These are phyloP conservation scores for Galbula dea DNA, from an alignment of 2,113 vertebrate genomes.

Conservation along the genomic window DNA sequence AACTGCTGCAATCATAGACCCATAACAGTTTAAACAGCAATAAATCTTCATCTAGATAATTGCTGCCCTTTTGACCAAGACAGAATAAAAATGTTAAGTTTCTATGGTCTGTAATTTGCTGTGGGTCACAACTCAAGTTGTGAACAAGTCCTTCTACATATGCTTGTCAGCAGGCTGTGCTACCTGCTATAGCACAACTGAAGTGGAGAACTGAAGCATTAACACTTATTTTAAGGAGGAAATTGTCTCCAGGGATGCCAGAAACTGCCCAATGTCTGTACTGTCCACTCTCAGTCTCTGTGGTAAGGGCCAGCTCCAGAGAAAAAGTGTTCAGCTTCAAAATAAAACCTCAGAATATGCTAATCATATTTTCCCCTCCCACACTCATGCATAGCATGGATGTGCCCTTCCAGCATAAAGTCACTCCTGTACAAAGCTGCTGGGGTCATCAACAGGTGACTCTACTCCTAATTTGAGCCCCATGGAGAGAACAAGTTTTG, in stretches of 20 bases:
- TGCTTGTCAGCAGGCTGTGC: background rate
- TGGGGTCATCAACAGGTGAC: conserved; percentile 25
- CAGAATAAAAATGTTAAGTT: background rate
- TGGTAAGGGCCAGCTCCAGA: background rate
- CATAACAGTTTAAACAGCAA: background rate
- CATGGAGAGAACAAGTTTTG: conserved; percentile 1
- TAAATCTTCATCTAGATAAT: background rate
- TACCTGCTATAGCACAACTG: background rate
- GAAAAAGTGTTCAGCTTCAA: background rate
- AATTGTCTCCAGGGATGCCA: background rate
- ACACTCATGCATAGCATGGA: background rate
- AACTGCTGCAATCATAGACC: background rate
- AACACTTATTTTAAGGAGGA: background rate
- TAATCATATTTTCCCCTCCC: background rate
- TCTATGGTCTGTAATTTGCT: background rate
- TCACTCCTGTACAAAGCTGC: background rate
- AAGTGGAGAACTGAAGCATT: background rate
- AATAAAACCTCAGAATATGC: background rate
- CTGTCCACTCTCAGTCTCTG: background rate
- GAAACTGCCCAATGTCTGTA: background rate
- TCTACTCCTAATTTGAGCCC: conserved; percentile 11
- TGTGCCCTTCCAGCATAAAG: background rate
- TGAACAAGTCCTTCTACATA: background rate
- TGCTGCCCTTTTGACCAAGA: background rate
- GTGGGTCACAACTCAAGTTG: background rate